These are phyloP conservation scores for Limanda limanda DNA, from an alignment of 2,113 vertebrate species.

Conservation along the genomic window DNA sequence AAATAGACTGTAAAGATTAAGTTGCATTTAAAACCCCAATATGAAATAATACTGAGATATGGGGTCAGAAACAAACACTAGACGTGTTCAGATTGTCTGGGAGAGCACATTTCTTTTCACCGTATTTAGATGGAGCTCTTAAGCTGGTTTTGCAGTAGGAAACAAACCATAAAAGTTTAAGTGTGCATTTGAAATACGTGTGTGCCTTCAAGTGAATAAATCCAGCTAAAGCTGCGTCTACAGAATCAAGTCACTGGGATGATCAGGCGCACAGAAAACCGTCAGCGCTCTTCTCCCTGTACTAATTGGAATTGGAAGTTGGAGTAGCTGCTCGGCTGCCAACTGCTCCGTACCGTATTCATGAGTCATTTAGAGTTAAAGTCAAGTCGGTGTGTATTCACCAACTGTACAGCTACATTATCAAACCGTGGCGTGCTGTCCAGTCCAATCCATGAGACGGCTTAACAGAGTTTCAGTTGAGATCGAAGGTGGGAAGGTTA, in stretches of 20 bases:
- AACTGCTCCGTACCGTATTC: neutral
- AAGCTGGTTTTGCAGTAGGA: neutral
- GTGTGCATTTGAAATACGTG: neutral
- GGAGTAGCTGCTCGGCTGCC: neutral
- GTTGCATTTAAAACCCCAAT: too few relatives aligned
- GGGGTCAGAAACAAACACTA: neutral
- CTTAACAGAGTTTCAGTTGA: neutral
- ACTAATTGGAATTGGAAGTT: neutral
- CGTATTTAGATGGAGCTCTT: neutral
- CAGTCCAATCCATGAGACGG: neutral
- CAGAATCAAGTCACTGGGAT: neutral
- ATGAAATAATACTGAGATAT: neutral
- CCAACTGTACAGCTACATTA: neutral
- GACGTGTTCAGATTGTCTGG: neutral
- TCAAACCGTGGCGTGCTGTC: neutral
- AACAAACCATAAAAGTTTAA: neutral
- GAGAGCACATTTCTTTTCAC: neutral
- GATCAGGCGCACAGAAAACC: neutral
- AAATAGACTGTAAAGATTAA: neutral
- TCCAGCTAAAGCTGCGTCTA: neutral
- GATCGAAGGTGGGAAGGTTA: neutral
- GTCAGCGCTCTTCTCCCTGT: neutral
- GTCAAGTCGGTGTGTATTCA: conserved; percentile 10
- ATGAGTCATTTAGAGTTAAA: neutral
- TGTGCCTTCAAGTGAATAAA: neutral